These are phyloP conservation scores for Mus pahari DNA, from an alignment of 2,113 vertebrate genomes.

Conservation along the genomic window DNA sequence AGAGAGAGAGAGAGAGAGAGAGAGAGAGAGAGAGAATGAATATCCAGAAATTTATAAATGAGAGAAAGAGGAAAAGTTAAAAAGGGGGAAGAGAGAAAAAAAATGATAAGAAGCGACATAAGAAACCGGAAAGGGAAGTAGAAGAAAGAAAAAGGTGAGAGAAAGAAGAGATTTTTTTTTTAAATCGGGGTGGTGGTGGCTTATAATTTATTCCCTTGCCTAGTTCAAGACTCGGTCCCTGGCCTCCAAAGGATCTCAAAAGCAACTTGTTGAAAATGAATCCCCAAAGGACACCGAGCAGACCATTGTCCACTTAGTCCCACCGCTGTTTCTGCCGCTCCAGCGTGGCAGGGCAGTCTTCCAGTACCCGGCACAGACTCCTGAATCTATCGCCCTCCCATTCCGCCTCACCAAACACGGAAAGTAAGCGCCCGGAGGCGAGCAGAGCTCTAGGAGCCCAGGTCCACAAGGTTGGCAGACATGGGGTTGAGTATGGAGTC, in stretches of 20 bases:
- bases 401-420: background rate
- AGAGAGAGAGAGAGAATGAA: too few relatives aligned
- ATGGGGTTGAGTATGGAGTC: slow-evolving; percentile 99
- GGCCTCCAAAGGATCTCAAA: slow-evolving; percentile 52
- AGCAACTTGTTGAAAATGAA: slow-evolving; percentile 47
- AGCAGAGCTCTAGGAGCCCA: slow-evolving; percentile 93
- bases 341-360: background rate
- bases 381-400: background rate
- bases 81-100: background rate
- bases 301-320: background rate
- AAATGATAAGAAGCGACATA: background rate
- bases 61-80: background rate
- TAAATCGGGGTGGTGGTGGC: background rate
- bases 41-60: background rate
- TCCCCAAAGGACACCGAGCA: slow-evolving; percentile 1
- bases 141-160: background rate
- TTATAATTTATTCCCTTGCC: slow-evolving; percentile 78
- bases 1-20: background rate
- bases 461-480: slow-evolving; percentile 98
- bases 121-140: background rate
- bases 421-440: background rate
- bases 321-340: background rate
- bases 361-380: slow-evolving; percentile 57
- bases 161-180: too few relatives aligned
- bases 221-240: slow-evolving; percentile 20